Evolutionary conservation across 2,888 invertebrate species (phyloP), one percentile per base, ranked within the genome.

Genomic region (Rosalia funebris): DNA sequence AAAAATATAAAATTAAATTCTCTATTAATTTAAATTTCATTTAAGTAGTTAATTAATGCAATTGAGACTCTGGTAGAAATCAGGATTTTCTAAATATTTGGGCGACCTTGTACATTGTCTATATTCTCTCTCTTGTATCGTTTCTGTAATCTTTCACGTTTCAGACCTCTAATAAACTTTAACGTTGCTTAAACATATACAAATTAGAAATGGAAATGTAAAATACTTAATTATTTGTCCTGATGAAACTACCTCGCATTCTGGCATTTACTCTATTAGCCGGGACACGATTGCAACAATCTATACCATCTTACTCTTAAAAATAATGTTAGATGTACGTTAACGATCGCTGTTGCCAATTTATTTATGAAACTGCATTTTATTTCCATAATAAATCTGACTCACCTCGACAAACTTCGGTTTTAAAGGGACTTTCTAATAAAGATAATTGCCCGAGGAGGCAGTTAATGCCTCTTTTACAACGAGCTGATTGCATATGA

Each of bases 351-450:
- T 31, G 4, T 16, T 34, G 11, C 34, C 11, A 32, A 32, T 16
- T 32, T 16, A 34, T 47, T 36, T 15, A 34, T 11, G 32, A 32
- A 47, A 34, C 14, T 34, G 46, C 46, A 34, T 47, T 47, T 34
- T 16, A 14, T 36, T 47, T 34, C 47, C 19, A 34, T 17, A 36
- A 36, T 47, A 47, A 47, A 47, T 36, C 17, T 36, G 47, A 10
- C 47, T 34, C 47, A 19, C 32, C 47, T 15, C 47, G 32, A 16
- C 5, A n/a, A 44, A 10, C 16, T 34, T 36, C 11, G 12, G n/a
- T 11, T 47, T 17, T 47, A 12, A 10, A 19, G 36, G 19, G 10
- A 44, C 44, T 44, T 44, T 44, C 48, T 48, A 48, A 36, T 37
- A 48, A 19, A 20, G 36, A 4, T 37, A 48, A 48, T 37, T 11